phyloP scores from a whole-genome alignment of 1,140 invertebrate species.

The Carposina sasakii region DNA sequence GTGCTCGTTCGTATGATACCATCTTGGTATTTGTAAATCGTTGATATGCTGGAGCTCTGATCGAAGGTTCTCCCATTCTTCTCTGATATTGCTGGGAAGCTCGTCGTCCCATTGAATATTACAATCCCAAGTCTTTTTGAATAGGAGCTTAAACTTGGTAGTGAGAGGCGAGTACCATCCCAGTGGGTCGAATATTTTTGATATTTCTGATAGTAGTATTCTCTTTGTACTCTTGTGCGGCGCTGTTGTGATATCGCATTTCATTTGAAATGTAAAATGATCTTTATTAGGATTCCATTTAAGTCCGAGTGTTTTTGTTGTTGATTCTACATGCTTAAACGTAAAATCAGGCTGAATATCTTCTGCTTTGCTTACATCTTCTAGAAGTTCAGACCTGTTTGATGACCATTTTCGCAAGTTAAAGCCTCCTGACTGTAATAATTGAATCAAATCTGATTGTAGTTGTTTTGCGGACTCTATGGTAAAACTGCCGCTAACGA shows the following conservation, averaged over 20 bases:
- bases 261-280: slow-evolving; percentile 21
- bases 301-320: slow-evolving; percentile 38
- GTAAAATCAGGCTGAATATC: neutral
- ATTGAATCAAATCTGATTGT: slow-evolving; percentile 7
- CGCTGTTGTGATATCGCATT: neutral
- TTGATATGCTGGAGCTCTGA: neutral
- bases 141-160: slow-evolving; percentile 40
- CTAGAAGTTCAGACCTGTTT: neutral
- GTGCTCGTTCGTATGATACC: neutral
- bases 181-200: slow-evolving; percentile 35
- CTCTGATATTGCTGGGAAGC: slow-evolving; percentile 20
- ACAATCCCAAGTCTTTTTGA: slow-evolving; percentile 38
- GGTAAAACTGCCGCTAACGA: neutral
- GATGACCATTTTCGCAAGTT: slow-evolving; percentile 5
- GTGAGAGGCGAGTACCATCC: slow-evolving; percentile 39
- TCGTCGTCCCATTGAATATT: slow-evolving; percentile 43
- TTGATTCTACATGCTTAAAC: slow-evolving; percentile 4
- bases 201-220: slow-evolving; percentile 25
- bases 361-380: neutral
- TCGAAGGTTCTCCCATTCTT: slow-evolving; percentile 1
- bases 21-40: neutral
- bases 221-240: slow-evolving; percentile 20
- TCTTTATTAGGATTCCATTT: slow-evolving; percentile 36
- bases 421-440: neutral
- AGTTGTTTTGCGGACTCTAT: slow-evolving; percentile 1